These are phyloP conservation scores for Goniozus legneri DNA, from an alignment of 1,140 invertebrate genomes.

Conservation along the genomic window DNA sequence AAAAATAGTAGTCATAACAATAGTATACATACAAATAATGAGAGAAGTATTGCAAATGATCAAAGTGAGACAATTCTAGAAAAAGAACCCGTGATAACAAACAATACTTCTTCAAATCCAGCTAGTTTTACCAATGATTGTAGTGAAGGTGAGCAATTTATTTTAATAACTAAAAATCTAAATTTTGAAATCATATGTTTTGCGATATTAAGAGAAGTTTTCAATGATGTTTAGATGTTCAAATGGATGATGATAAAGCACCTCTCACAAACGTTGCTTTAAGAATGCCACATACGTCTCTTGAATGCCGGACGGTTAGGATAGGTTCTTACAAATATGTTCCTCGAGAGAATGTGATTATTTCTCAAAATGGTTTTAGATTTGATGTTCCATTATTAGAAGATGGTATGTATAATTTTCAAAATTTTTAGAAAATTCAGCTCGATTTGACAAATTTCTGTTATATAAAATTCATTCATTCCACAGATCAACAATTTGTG, in stretches of 20 bases:
- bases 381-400: slow-evolving; percentile 65
- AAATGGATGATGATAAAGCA: too few species aligned
- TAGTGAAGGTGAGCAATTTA: slow-evolving; percentile 24
- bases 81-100: slow-evolving; percentile 56
- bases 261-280: too few species aligned
- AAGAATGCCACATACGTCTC: slow-evolving; percentile 51
- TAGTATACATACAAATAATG: slow-evolving; percentile 5
- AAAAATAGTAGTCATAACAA: slow-evolving; percentile 9
- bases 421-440: not conserved
- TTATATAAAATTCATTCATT: slow-evolving; percentile 20
- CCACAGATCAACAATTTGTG: slow-evolving; percentile 47
- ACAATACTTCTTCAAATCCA: slow-evolving; percentile 27
- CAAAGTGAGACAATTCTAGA: slow-evolving; percentile 39
- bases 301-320: slow-evolving; percentile 70
- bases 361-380: slow-evolving; percentile 64
- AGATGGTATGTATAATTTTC: slow-evolving; percentile 47
- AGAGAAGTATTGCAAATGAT: slow-evolving; percentile 22
- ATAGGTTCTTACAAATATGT: slow-evolving; percentile 76
- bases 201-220: too few species aligned
- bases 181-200: too few species aligned
- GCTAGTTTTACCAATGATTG: slow-evolving; percentile 13
- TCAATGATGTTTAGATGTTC: too few species aligned
- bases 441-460: slow-evolving; percentile 1
- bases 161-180: too few species aligned
- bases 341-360: slow-evolving; percentile 64